Base-by-base conservation (phyloP, 2,888 invertebrate species). In the Laspeyria flexula region DNA sequence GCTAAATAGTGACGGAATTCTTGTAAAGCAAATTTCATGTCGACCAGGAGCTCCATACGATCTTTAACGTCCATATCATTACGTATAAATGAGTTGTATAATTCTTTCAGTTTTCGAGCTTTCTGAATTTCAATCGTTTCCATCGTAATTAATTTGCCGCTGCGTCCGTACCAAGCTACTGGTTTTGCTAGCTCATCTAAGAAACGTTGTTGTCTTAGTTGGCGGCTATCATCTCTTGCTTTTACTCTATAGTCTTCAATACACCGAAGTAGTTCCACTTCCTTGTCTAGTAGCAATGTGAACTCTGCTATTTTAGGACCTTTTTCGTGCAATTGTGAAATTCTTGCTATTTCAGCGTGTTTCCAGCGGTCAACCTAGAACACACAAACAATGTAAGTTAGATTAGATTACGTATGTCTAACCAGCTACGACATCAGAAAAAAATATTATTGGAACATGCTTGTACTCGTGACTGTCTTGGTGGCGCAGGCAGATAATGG, bases 91-190 rank as follows among this genome's bases (percentile, higher is more conserved):
- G 94, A 93, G 68, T 94, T 93, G 78, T 96, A 97, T 11, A 97
- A 88, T 65, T 95, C 94, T 49, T 95, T 95, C 37, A 97, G 92
- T 73, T 96, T 95, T 42, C 95, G 94, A 11, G 96, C 97, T 69
- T 95, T 94, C 74, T 97, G 96, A 13, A 96, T 96, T 79, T 96
- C 96, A 42, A 96, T 79, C 0, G 97, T 96, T 65, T 97, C 96
- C 96, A 98, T 95, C 60, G 95, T 94, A 12, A 97, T 94, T 27
- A 94, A 78, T 53, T 90, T 93, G 13, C 95, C 95, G 73, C 96
- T 96, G 67, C 95, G 95, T 25, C 95, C 95, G 54, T 94, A 93
- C 96, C 97, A 97, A 48, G 94, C 94, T 33, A 96, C 93, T 0
- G 98, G 96, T 60, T 94, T 93, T 2, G 95, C 95, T 74, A 96